Evolutionary conservation across 2,113 vertebrate species (phyloP).

Genomic region (Atrichornis clamosus): DNA sequence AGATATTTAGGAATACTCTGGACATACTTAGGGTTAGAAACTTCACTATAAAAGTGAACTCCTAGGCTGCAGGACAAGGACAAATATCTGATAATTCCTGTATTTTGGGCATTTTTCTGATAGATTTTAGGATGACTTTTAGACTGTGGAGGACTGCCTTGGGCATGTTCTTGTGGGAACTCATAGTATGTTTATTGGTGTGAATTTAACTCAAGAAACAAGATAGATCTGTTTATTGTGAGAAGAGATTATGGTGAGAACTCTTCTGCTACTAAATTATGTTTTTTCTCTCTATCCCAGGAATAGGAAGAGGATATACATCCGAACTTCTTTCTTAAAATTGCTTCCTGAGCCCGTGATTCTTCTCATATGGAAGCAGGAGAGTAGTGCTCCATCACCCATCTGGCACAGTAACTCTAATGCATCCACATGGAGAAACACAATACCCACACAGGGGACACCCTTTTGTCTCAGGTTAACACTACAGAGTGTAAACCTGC

Average conservation of each 20-base stretch:
- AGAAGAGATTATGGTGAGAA: background rate
- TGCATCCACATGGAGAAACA: background rate
- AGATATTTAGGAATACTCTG: background rate
- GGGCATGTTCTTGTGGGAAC: constrained; percentile 25
- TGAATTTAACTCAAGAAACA: background rate
- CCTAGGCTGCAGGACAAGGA: background rate
- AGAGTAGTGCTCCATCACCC: background rate
- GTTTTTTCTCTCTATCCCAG: background rate
- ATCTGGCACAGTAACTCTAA: background rate
- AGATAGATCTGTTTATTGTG: constrained; percentile 33
- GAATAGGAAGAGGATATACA: background rate
- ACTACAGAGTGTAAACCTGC: background rate
- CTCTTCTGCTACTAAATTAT: background rate
- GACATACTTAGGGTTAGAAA: background rate
- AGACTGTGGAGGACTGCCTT: background rate
- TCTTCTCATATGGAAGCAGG: background rate
- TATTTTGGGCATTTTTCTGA: background rate
- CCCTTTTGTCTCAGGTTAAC: background rate
- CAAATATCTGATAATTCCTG: background rate
- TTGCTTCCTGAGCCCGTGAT: background rate
- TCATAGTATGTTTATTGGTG: background rate
- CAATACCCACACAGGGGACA: background rate
- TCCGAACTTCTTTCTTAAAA: background rate
- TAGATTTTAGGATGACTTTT: background rate
- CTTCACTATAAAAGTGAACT: background rate